Base-by-base conservation (phyloP, 2,113 vertebrate genomes). In the Holacanthus passer region DNA sequence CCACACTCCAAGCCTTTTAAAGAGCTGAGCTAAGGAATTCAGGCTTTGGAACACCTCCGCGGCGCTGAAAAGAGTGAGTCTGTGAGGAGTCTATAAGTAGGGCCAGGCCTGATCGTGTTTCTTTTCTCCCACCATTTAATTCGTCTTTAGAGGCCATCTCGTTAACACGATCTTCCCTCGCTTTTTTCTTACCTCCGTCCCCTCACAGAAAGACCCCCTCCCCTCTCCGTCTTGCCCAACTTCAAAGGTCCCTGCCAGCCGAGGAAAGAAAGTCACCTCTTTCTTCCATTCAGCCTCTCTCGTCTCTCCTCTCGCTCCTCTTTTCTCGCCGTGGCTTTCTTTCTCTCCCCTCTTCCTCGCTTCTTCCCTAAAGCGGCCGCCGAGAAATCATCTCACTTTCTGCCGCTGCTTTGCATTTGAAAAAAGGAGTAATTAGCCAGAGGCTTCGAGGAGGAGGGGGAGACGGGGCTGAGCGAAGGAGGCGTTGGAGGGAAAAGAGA, bases 331-430 rank as follows among this genome's bases (percentile, higher is more conserved):
- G 50, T 84, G 73, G 80, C 89, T 93, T 91, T 90, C 87, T 88
- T 90, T 87, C 82, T 82, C 73, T 81, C 79, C 35, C 35, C 35
- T 37, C 35, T 8, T 75, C 70, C 77, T 70, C 69, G 78, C 85
- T 70, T 85, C 83, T 64, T 71, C 81, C 89, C 90, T 71, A 79
- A 92, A 94, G 92, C 86, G 74, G 83, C 89, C 77, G 84, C 87
- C 67, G 90, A 94, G 88, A 92, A 95, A 95, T 95, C 94, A 95
- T 94, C 95, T 96, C 95, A 95, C 91, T 95, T 96, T 94, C 94
- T 84, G 77, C 69, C 39, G 67, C 90, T 92, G 89, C 92, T 95
- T 95, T 95, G 94, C 95, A 95, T 96, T 93, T 95, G 91, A 95
- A 95, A 95, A 95, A 95, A 88, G 80, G 86, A 91, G 91, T 92